These are phyloP conservation scores for Enteromius viviparus DNA, from an alignment of 2,797 vertebrate genomes.

Conservation along the genomic window DNA sequence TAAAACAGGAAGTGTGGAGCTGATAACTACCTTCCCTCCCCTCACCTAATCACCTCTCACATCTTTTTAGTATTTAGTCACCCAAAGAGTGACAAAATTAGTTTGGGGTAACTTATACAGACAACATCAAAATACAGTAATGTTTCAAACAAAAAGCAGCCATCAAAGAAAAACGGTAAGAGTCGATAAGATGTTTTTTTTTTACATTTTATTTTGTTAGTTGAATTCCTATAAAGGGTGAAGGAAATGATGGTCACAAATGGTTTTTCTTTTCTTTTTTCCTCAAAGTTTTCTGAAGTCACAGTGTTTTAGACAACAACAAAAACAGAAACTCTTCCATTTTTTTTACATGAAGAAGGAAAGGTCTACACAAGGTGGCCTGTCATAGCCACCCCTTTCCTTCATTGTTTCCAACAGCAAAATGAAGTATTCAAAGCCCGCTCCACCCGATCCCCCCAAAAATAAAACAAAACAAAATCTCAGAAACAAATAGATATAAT, in stretches of 20 bases:
- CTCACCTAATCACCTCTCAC: conserved; percentile 30
- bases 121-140: neutral
- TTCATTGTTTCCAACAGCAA: conserved; percentile 73
- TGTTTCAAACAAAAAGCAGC: neutral
- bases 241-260: conserved; percentile 81
- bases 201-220: conserved; percentile 86
- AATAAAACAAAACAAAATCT: conserved; percentile 62
- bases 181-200: conserved; percentile 60
- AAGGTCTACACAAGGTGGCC: conserved; percentile 69
- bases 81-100: neutral
- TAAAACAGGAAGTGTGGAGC: conserved; percentile 67
- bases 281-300: conserved; percentile 84
- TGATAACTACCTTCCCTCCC: conserved; percentile 33
- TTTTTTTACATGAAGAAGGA: conserved; percentile 69
- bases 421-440: conserved; percentile 59
- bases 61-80: conserved; percentile 2
- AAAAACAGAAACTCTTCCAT: conserved; percentile 66
- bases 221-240: conserved; percentile 85
- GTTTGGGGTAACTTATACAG: neutral
- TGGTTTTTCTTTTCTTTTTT: conserved; percentile 71
- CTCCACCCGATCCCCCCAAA: conserved; percentile 65
- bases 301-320: conserved; percentile 85
- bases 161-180: conserved; percentile 32
- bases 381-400: conserved; percentile 69
- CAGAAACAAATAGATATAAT: conserved; percentile 86